A percentile compares a stretch with the other conserved stretches of the same genome.
These are phyloP conservation scores for Gila robusta DNA, from an alignment of 2,797 vertebrate species.

Conservation along the genomic window DNA sequence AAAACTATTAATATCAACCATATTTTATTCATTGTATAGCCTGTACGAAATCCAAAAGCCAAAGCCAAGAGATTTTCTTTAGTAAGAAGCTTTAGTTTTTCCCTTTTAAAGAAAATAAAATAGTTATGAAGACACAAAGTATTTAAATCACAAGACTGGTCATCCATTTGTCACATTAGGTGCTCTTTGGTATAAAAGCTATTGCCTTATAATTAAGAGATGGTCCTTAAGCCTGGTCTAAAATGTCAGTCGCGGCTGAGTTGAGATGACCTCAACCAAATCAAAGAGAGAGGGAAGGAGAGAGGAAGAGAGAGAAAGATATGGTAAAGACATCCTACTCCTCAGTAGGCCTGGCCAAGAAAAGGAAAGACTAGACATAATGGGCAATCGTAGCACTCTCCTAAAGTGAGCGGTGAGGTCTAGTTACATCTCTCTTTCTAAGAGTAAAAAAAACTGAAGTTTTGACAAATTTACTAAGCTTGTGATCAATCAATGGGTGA, in stretches of 20 bases:
- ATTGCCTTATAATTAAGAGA: conserved; percentile 85
- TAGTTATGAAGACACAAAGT: conserved; percentile 54
- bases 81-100: not conserved
- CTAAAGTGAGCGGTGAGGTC: conserved; percentile 57
- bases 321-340: conserved; percentile 41
- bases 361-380: conserved; percentile 58
- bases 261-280: conserved; percentile 76
- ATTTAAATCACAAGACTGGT: conserved; percentile 65
- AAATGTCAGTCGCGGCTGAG: conserved; percentile 77
- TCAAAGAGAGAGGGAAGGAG: conserved; percentile 46
- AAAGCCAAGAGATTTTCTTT: not conserved
- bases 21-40: not conserved
- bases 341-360: conserved; percentile 46
- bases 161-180: conserved; percentile 69
- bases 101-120: conserved; percentile 8
- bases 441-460: conserved; percentile 24
- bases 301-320: conserved; percentile 34
- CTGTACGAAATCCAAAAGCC: not conserved
- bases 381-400: conserved; percentile 55
- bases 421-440: conserved; percentile 49
- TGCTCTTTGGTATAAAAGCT: conserved; percentile 66
- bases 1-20: not conserved
- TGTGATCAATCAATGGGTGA: not conserved
- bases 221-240: conserved; percentile 75
- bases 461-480: conserved; percentile 10